These are phyloP conservation scores for Pomatorhinus ruficollis DNA, from an alignment of 2,113 vertebrate genomes.

Conservation along the genomic window DNA sequence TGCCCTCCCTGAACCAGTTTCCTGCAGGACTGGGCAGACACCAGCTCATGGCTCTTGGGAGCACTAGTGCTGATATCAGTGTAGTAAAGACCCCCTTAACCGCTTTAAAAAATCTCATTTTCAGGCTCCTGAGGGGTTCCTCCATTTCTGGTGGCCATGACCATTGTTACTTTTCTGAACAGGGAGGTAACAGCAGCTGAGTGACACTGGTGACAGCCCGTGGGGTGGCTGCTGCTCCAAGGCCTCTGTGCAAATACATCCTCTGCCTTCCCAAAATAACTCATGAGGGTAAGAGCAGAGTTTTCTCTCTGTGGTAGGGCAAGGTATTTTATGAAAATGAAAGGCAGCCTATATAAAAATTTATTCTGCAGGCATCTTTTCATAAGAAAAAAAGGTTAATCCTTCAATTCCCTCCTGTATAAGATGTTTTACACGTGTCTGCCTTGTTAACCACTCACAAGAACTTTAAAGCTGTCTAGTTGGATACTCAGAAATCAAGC, in stretches of 20 bases:
- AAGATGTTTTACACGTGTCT: background rate
- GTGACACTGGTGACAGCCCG: background rate
- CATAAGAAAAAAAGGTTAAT: background rate
- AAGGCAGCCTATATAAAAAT: background rate
- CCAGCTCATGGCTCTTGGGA: background rate
- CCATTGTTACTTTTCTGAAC: background rate
- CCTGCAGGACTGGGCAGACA: rapidly evolving
- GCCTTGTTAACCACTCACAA: background rate
- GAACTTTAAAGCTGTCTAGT: background rate
- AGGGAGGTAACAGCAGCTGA: background rate
- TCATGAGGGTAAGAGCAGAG: rapidly evolving
- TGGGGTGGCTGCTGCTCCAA: background rate
- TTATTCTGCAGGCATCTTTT: background rate
- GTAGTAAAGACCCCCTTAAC: background rate
- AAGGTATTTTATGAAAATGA: background rate
- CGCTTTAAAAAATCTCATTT: background rate
- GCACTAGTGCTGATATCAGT: background rate
- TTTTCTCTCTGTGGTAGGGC: background rate
- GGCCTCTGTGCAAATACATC: background rate
- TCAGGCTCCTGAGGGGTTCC: background rate
- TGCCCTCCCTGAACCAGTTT: background rate
- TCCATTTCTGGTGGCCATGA: background rate
- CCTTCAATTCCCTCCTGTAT: background rate
- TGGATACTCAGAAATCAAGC: background rate
- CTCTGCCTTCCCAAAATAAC: background rate